These are phyloP conservation scores for Gadus chalcogrammus DNA, from an alignment of 2,113 vertebrate genomes.

Conservation along the genomic window DNA sequence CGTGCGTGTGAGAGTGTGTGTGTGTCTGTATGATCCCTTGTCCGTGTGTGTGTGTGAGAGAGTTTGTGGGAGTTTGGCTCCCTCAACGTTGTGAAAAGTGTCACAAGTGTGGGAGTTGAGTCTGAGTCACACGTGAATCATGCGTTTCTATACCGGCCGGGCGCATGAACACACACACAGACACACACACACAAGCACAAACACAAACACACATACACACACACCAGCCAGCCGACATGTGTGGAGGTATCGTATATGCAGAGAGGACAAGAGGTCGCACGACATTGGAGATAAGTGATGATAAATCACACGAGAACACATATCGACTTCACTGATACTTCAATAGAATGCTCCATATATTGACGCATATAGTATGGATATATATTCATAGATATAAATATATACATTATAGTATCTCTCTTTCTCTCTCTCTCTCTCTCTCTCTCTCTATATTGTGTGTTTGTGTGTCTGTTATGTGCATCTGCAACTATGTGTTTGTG, in stretches of 20 bases:
- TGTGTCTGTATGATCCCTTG: background rate
- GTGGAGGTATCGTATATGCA: background rate
- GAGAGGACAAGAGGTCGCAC: background rate
- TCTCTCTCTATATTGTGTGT: background rate
- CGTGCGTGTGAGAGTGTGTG: constrained; percentile 9
- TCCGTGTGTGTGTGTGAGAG: constrained; percentile 18
- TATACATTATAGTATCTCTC: too few relatives aligned
- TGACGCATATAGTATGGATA: background rate
- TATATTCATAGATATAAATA: background rate
- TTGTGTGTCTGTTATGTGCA: constrained; percentile 24
- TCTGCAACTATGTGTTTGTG: constrained; percentile 16
- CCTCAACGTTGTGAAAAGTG: constrained; percentile 67
- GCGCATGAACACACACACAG: constrained; percentile 33
- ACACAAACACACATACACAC: background rate
- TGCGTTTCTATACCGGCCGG: constrained; percentile 31
- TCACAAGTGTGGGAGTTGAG: constrained; percentile 64
- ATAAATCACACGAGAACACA: background rate
- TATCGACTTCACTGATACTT: too few relatives aligned
- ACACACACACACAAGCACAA: constrained; percentile 19
- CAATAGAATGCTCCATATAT: background rate
- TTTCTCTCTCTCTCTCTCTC: too few relatives aligned
- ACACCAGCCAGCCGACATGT: background rate
- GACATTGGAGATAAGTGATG: background rate
- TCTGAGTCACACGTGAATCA: constrained; percentile 71
- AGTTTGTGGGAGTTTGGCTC: constrained; percentile 63